These are phyloP conservation scores for Desmodus rotundus DNA, from an alignment of 2,113 vertebrate species.

Conservation along the genomic window DNA sequence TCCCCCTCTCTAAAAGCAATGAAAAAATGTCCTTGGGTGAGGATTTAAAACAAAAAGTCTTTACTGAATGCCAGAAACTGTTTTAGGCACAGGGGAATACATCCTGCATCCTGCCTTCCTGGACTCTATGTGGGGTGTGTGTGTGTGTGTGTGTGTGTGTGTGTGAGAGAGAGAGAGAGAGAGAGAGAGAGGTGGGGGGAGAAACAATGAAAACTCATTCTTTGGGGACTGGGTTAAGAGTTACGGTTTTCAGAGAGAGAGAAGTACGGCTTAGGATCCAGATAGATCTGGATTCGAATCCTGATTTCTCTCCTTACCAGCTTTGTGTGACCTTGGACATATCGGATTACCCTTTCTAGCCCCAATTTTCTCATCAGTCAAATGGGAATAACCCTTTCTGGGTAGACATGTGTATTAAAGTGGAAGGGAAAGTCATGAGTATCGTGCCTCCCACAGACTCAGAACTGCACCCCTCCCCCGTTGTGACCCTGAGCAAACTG, in stretches of 20 bases:
- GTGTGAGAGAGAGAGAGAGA: background rate
- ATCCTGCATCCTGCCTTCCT: background rate
- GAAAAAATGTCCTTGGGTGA: too few species aligned
- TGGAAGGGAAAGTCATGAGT: background rate
- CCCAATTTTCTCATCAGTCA: background rate
- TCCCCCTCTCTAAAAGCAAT: too few species aligned
- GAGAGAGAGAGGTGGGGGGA: background rate
- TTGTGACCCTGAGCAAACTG: background rate
- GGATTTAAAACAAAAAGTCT: background rate
- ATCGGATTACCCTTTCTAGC: background rate
- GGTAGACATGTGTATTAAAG: background rate
- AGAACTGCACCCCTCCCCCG: background rate
- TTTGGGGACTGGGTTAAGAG: background rate
- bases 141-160: too few species aligned
- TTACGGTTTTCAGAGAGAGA: constrained; percentile 27
- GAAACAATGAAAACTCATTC: background rate
- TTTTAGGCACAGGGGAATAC: background rate
- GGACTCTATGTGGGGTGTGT: background rate
- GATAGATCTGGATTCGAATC: background rate
- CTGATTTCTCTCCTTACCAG: background rate
- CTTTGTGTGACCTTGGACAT: background rate
- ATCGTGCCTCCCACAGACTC: background rate
- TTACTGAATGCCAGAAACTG: background rate
- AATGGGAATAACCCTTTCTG: background rate
- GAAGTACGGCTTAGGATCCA: background rate